Conservation (phyloP, 1,140 invertebrate genomes). For the Pollicipes pollicipes region DNA sequence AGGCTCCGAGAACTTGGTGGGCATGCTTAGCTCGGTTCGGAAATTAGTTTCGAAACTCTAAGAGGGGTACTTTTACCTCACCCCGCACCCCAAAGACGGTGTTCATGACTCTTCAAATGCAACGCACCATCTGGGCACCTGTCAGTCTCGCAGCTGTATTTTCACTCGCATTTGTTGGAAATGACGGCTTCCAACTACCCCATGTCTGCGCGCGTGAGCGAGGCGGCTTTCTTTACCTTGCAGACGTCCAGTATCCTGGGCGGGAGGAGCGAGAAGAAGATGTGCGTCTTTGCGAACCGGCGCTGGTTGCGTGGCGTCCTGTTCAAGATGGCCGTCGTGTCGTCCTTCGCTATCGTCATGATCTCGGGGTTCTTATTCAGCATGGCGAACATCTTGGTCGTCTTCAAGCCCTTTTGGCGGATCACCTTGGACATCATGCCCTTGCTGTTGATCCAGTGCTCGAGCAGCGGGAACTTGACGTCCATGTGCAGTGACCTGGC, state of each 20-base stretch:
- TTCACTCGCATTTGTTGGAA: too few relatives aligned
- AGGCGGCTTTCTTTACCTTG: too few relatives aligned
- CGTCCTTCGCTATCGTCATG: constrained; percentile 9
- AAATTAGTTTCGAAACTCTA: too few relatives aligned
- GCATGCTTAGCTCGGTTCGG: too few relatives aligned
- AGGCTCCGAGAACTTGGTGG: too few relatives aligned
- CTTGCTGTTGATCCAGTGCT: background rate
- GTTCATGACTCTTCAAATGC: too few relatives aligned
- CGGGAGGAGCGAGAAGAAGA: constrained; percentile 29
- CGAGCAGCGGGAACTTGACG: background rate
- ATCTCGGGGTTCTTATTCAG: constrained; percentile 17
- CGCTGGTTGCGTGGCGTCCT: constrained; percentile 21
- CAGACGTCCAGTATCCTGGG: constrained; percentile 8
- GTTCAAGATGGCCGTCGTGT: constrained; percentile 11
- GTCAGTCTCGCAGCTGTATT: too few relatives aligned
- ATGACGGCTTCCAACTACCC: too few relatives aligned
- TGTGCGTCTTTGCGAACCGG: constrained; percentile 33
- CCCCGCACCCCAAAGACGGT: too few relatives aligned
- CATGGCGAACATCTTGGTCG: constrained; percentile 15
- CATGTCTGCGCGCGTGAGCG: too few relatives aligned
- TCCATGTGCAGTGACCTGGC: background rate
- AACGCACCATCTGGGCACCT: too few relatives aligned
- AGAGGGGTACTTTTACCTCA: too few relatives aligned
- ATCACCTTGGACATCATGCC: background rate
- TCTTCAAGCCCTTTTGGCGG: constrained; percentile 7